phyloP scores from a whole-genome alignment of 2,113 vertebrate species.

The Probosciger aterrimus region DNA sequence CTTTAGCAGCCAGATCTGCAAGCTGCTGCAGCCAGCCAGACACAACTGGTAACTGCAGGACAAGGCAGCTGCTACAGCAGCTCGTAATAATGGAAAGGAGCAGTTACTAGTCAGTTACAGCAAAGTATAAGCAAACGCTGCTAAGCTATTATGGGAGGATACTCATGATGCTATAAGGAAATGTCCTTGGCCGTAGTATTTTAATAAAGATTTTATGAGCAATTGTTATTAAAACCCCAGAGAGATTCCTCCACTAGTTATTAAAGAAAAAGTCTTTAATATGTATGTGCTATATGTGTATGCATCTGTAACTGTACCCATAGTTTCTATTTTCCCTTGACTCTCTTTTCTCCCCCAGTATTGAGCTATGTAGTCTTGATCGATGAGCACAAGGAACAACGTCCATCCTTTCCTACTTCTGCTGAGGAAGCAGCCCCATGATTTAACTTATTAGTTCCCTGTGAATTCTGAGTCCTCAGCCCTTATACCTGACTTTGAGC shows the following conservation, averaged over 20 bases:
- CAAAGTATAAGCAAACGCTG: not conserved
- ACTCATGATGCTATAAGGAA: not conserved
- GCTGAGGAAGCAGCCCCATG: not conserved
- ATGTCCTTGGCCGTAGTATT: not conserved
- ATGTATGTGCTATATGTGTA: accelerated
- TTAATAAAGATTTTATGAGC: not conserved
- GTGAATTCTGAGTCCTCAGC: not conserved
- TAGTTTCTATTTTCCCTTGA: not conserved
- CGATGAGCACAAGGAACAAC: too few relatives aligned
- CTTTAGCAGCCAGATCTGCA: not conserved
- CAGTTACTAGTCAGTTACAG: not conserved
- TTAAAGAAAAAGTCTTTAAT: not conserved
- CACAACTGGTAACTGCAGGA: not conserved
- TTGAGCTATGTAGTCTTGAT: too few relatives aligned
- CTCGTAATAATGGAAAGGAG: not conserved
- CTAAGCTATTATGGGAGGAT: not conserved
- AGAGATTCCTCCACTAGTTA: not conserved
- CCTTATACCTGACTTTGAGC: accelerated
- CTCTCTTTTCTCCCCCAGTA: too few relatives aligned
- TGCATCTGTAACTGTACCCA: not conserved
- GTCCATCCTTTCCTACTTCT: not conserved
- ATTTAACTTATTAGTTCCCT: not conserved
- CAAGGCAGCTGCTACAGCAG: not conserved
- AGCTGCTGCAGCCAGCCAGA: not conserved
- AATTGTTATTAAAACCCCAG: not conserved